Evolutionary conservation across 2,113 vertebrate species (phyloP).

Genomic region (Cricetomys ansorgei): DNA sequence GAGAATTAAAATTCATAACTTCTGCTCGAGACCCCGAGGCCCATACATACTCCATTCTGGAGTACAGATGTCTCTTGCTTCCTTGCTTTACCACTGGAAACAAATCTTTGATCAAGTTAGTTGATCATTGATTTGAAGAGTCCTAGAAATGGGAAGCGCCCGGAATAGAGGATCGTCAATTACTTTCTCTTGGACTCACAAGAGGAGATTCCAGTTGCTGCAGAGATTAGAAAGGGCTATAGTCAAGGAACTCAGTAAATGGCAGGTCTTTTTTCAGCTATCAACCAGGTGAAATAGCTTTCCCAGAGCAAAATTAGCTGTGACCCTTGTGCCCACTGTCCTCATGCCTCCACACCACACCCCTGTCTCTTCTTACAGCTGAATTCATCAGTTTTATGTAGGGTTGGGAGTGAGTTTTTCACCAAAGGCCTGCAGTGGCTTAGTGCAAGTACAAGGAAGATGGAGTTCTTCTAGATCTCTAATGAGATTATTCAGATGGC

Average conservation of each 20-base stretch:
- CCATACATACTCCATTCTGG: background rate
- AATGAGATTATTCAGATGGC: background rate
- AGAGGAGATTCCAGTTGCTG: background rate
- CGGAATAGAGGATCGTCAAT: background rate
- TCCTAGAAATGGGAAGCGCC: background rate
- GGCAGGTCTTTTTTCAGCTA: background rate
- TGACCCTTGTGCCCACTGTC: background rate
- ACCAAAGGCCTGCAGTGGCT: background rate
- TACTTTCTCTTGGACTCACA: background rate
- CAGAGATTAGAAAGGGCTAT: background rate
- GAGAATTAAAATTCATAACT: constrained; percentile 70
- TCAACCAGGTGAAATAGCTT: background rate
- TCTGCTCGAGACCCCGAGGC: background rate
- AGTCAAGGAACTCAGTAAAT: background rate
- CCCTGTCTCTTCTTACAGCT: background rate
- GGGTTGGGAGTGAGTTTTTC: background rate
- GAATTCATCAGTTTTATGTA: background rate
- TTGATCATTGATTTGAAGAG: background rate
- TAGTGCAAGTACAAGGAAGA: background rate
- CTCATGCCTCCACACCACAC: background rate
- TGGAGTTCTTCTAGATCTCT: background rate
- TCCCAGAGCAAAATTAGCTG: background rate
- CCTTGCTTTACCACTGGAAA: constrained; percentile 49
- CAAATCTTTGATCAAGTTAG: constrained; percentile 41
- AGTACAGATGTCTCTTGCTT: constrained; percentile 6